A percentile compares a stretch with the other conserved stretches of the same genome.
phyloP scores from a whole-genome alignment of 2,888 invertebrate species.

The Lypha dubia region DNA sequence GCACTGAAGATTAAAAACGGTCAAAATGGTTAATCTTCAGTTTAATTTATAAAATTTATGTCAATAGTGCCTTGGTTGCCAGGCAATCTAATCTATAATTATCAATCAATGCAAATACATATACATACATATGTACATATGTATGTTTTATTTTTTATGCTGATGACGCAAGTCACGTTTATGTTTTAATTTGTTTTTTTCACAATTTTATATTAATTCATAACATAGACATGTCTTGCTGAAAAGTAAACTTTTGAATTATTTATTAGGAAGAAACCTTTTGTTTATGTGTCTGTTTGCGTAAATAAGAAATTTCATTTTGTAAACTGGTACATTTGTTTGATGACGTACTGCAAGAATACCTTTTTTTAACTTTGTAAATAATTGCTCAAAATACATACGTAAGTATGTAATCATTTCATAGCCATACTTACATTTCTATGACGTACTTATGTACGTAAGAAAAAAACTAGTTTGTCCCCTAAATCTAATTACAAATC shows the following conservation, averaged over 20 bases:
- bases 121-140: neutral
- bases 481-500: neutral
- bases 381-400: neutral
- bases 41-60: neutral
- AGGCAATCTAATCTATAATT: neutral
- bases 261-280: neutral
- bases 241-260: neutral
- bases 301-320: too few relatives aligned
- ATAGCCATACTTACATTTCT: too few relatives aligned
- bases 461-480: neutral
- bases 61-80: slow-evolving; percentile 12
- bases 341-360: too few relatives aligned
- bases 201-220: neutral
- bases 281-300: neutral
- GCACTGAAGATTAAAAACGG: neutral
- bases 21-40: neutral
- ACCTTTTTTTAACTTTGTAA: too few relatives aligned
- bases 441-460: neutral
- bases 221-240: neutral
- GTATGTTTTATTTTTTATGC: neutral
- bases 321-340: too few relatives aligned
- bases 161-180: slow-evolving; percentile 67
- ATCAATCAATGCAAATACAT: too few relatives aligned
- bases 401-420: neutral
- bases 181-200: slow-evolving; percentile 8